Evolutionary conservation across 2,797 vertebrate species (phyloP).

Genomic region (Oreonectes daqikongensis): DNA sequence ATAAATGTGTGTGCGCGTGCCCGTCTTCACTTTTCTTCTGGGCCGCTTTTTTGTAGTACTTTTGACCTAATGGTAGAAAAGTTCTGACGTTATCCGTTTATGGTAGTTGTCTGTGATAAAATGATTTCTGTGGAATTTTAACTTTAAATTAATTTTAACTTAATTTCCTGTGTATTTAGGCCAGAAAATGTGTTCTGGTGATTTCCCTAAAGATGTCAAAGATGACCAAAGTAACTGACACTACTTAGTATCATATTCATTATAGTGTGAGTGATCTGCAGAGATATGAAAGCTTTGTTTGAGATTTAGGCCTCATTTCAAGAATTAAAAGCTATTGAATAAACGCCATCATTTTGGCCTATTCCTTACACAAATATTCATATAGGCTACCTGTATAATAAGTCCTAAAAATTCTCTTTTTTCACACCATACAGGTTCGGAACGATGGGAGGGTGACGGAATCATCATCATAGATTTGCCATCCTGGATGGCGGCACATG

Average conservation of each 20-base stretch:
- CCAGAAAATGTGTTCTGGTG: not conserved
- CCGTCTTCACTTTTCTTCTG: constrained; percentile 26
- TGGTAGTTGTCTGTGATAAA: too few relatives aligned
- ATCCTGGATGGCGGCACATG: not conserved
- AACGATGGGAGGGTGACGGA: too few relatives aligned
- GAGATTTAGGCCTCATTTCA: not conserved
- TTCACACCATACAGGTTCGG: too few relatives aligned
- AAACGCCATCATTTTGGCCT: too few relatives aligned
- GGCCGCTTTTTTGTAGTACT: constrained; percentile 54
- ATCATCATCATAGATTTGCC: not conserved
- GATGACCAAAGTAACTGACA: not conserved
- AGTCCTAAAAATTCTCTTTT: too few relatives aligned
- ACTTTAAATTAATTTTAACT: too few relatives aligned
- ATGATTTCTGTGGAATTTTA: not conserved
- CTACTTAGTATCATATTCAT: too few relatives aligned
- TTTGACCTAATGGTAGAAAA: constrained; percentile 48
- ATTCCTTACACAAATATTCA: too few relatives aligned
- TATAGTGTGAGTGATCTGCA: not conserved
- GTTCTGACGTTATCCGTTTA: constrained; percentile 41
- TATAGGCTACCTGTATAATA: too few relatives aligned
- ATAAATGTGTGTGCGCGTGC: constrained; percentile 37
- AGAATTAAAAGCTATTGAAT: too few relatives aligned
- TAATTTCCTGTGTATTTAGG: not conserved
- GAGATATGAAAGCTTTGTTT: not conserved
- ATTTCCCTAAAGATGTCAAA: not conserved